phyloP scores from a whole-genome alignment of 2,888 invertebrate species.

The Ametastegia equiseti region DNA sequence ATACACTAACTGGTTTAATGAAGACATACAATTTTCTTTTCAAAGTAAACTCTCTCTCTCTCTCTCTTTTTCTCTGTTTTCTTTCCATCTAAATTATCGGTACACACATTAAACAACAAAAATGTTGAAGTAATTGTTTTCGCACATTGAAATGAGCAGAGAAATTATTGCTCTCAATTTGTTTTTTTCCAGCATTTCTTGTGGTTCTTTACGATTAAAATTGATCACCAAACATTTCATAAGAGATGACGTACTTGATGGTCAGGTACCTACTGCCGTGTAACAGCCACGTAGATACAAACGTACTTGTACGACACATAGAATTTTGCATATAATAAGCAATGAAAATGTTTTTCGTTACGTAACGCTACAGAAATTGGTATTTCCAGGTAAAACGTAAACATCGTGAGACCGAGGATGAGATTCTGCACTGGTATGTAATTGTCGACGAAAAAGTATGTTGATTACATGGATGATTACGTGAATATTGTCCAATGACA shows the following conservation, averaged over 20 bases:
- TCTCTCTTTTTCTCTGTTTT: too few relatives aligned
- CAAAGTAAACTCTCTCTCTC: too few relatives aligned
- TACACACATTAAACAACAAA: neutral
- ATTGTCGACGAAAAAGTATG: too few relatives aligned
- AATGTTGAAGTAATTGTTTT: neutral
- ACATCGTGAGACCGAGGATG: neutral
- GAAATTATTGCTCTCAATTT: neutral
- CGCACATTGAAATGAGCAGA: neutral
- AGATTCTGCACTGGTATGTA: neutral
- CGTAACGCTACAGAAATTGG: neutral
- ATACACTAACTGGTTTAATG: too few relatives aligned
- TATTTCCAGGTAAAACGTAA: neutral
- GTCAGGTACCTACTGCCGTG: neutral
- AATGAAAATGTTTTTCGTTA: neutral
- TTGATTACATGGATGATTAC: too few relatives aligned
- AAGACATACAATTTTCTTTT: too few relatives aligned
- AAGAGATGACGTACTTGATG: neutral
- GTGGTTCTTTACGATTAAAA: neutral
- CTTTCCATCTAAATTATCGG: too few relatives aligned
- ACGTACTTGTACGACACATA: neutral
- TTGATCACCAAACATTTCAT: neutral
- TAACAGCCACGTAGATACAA: neutral
- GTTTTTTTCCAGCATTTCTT: neutral
- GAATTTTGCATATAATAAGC: neutral
- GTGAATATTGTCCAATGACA: too few relatives aligned